Evolutionary conservation across 2,113 vertebrate genomes (phyloP), one percentile per base, ranked within the genome.

Genomic region (Charina bottae): DNA sequence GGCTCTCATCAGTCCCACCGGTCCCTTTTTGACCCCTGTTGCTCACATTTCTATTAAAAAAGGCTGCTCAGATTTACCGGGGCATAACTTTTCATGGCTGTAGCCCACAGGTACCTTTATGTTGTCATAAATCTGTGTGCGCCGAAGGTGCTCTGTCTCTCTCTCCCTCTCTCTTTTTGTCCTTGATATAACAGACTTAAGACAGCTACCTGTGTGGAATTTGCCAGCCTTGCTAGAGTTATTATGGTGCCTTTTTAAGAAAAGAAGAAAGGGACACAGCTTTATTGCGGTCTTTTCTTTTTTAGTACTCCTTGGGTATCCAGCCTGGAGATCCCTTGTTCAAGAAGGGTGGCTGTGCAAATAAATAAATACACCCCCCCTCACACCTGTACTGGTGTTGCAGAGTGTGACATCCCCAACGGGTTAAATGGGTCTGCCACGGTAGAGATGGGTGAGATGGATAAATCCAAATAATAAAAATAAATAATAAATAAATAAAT

Each of bases 401-500:
- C 28, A 1, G 3, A 62, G 54, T 90, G 9, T 88, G 60, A 24
- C 3, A 46, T 89, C 53, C 54, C 85, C 56, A 54, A 56, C 84
- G 92, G 37, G 88, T 95, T 94, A 93, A 90, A 78, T 53, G 58
- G 24, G 12, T n/a, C n/a, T n/a, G n/a, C n/a, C n/a, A n/a, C n/a
- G n/a, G n/a, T n/a, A n/a, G n/a, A n/a, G n/a, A n/a, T n/a, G n/a
- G n/a, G n/a, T n/a, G n/a, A n/a, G n/a, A n/a, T n/a, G n/a, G n/a
- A n/a, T n/a, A n/a, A n/a, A n/a, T n/a, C n/a, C n/a, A n/a, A n/a
- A n/a, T n/a, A n/a, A n/a, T n/a, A n/a, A n/a, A n/a, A n/a, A n/a
- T n/a, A n/a, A n/a, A n/a, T n/a, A n/a, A n/a, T 94, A 93, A 90
- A 78, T 94, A 93, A 90, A 78, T 94, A 93, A 90, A 78, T 53